These are phyloP conservation scores for Eumaeus atala DNA, from an alignment of 1,140 invertebrate genomes.

Conservation along the genomic window DNA sequence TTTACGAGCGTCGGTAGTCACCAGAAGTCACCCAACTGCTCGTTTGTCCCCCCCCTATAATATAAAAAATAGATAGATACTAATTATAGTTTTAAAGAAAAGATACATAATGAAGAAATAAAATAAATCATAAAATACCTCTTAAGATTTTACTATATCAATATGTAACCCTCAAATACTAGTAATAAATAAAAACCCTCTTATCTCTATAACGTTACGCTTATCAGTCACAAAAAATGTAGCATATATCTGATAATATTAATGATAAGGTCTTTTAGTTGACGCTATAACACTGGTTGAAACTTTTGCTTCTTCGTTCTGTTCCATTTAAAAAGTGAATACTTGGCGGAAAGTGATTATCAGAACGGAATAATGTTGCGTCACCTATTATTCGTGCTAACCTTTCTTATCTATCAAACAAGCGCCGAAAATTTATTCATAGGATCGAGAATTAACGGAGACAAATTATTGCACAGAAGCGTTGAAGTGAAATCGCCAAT, in stretches of 20 bases:
- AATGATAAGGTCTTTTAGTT: constrained; percentile 11
- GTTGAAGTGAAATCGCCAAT: constrained; percentile 32
- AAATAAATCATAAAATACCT: too few relatives aligned
- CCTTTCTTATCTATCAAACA: constrained; percentile 17
- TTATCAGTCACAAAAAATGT: constrained; percentile 22
- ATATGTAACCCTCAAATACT: too few relatives aligned
- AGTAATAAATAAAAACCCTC: too few relatives aligned
- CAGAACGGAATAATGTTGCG: constrained; percentile 13
- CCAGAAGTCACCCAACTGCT: too few relatives aligned
- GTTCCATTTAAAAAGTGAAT: constrained; percentile 1
- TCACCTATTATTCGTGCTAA: constrained; percentile 5
- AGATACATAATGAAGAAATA: too few relatives aligned
- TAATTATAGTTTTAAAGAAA: too few relatives aligned
- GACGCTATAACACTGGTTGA: background rate
- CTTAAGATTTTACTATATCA: too few relatives aligned
- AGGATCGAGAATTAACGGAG: constrained; percentile 25
- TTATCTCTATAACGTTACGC: constrained; percentile 12
- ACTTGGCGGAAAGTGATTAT: constrained; percentile 7
- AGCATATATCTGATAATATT: constrained; percentile 9
- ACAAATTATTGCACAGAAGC: constrained; percentile 34
- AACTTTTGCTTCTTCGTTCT: background rate
- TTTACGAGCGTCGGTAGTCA: too few relatives aligned
- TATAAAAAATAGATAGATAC: too few relatives aligned
- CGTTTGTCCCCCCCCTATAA: too few relatives aligned
- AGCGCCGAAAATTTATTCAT: constrained; percentile 27